Base-by-base conservation (phyloP, 2,888 invertebrate genomes). In the Embidobia sp. region DNA sequence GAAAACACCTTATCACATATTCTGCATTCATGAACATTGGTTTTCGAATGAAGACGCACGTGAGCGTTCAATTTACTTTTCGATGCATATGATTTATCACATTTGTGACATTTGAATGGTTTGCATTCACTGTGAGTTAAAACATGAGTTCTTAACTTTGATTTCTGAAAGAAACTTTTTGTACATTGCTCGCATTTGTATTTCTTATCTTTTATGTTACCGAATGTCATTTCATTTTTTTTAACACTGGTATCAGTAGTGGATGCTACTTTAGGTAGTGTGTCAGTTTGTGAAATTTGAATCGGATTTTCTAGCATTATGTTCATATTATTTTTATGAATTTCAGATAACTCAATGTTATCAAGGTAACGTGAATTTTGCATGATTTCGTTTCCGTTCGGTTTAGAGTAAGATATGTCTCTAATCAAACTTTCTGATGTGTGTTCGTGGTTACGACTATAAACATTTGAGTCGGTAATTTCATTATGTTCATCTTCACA, bases 1-100 rank as follows among this genome's bases (percentile, higher is more conserved):
- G 89, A 78, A 75, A 90, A 90, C 31, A 85, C 83, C 73, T 90
- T 90, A 10, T 88, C 85, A 74, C 90, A 90, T 5, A 89, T 77
- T 26, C 83, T 83, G 53, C 90, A 90, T 2, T 83, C 85, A 73
- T 90, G 86, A 22, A 89, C 80, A 46, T 88, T 86, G 1, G 83
- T 85, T 66, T 82, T 82, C 0, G 88, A 87, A 55, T 89, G 89
- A 3, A 89, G 49, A 61, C 87, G 83, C 42, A 83, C 73, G 26
- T 89, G 89, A 6, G 89, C 89, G 49, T 86, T 87, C 8, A 89
- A 72, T 78, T 89, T 89, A 73, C 88, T 89, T 33, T 86, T 88
- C 0, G 88, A 86, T 0, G 87, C 81, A 31, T 89, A 89, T 2
- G 84, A 82, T 61, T 89, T 89, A 0, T 84, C 83, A 55, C 89